These are phyloP conservation scores for Tetropium fuscum DNA, from an alignment of 2,888 invertebrate genomes.

Conservation along the genomic window DNA sequence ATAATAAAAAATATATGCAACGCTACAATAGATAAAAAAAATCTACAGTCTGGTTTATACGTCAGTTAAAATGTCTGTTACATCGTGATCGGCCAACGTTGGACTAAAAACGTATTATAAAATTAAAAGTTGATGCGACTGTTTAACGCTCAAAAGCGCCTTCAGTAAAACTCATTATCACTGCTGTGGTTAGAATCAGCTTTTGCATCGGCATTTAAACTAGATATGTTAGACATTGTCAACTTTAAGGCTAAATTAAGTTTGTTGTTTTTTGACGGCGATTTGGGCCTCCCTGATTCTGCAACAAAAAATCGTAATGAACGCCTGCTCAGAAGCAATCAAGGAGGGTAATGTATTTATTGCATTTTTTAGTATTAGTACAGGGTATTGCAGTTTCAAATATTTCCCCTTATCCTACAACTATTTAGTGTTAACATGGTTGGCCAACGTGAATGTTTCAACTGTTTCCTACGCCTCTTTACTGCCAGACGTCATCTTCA, in stretches of 20 bases:
- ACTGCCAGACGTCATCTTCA: too few relatives aligned
- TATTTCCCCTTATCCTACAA: conserved; percentile 33
- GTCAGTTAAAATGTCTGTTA: conserved; percentile 9
- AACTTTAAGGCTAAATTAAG: conserved; percentile 46
- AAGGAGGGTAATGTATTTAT: conserved; percentile 15
- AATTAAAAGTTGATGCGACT: conserved; percentile 1
- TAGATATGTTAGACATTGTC: conserved; percentile 46
- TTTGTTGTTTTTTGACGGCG: conserved; percentile 29
- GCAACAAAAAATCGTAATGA: conserved; percentile 30
- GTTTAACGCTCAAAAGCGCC: not conserved
- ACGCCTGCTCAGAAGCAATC: not conserved
- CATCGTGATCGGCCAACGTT: conserved; percentile 28
- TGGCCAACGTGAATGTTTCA: too few relatives aligned
- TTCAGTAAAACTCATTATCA: conserved; percentile 52
- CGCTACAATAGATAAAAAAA: conserved; percentile 20
- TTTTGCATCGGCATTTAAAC: conserved; percentile 34
- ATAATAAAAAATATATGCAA: conserved; percentile 32
- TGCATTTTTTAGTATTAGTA: conserved; percentile 26
- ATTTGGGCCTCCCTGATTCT: conserved; percentile 34
- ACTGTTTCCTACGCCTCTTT: too few relatives aligned
- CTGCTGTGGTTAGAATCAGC: conserved; percentile 47
- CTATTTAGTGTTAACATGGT: too few relatives aligned
- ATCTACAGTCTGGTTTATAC: conserved; percentile 22
- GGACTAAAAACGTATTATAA: conserved; percentile 3
- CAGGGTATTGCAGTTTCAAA: conserved; percentile 35